Evolutionary conservation across 64 coral and sea anemone genomes (phyloP).

Genomic region (Porites lutea): DNA sequence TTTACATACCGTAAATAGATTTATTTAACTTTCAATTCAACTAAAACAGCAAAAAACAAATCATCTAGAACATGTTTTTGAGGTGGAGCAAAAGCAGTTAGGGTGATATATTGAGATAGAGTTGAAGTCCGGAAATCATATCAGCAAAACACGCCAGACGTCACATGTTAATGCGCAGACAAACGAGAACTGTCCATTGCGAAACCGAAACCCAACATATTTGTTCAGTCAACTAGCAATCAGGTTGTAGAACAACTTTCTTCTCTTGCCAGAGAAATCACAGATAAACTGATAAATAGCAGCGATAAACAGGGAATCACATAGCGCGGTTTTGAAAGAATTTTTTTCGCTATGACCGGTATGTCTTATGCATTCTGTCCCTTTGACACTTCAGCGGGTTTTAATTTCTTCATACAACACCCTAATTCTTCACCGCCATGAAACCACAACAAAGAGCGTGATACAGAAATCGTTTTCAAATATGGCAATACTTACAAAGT

Average conservation of each 20-base stretch:
- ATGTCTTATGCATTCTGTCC: constrained; percentile 22
- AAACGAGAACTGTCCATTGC: background rate
- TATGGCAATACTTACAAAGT: background rate
- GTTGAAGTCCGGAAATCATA: background rate
- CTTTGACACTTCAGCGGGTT: constrained; percentile 52
- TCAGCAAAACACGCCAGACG: background rate
- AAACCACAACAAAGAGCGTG: background rate
- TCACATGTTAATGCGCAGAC: constrained; percentile 2
- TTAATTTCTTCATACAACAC: constrained; percentile 30
- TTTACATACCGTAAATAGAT: no score
- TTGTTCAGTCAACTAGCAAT: background rate
- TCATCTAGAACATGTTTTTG: constrained; percentile 2
- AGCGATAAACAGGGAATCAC: background rate
- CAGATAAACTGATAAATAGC: background rate
- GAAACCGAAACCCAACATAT: background rate
- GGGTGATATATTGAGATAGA: background rate
- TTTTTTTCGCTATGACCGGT: constrained; percentile 1
- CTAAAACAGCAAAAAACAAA: background rate
- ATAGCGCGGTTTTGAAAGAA: constrained; percentile 10
- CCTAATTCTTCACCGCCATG: constrained; percentile 1
- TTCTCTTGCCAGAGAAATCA: background rate
- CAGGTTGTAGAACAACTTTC: background rate
- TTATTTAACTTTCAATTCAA: background rate
- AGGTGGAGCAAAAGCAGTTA: background rate
- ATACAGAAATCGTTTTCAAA: background rate